Evolutionary conservation across 2,888 invertebrate genomes (phyloP).

Genomic region (Anticlea derivata): DNA sequence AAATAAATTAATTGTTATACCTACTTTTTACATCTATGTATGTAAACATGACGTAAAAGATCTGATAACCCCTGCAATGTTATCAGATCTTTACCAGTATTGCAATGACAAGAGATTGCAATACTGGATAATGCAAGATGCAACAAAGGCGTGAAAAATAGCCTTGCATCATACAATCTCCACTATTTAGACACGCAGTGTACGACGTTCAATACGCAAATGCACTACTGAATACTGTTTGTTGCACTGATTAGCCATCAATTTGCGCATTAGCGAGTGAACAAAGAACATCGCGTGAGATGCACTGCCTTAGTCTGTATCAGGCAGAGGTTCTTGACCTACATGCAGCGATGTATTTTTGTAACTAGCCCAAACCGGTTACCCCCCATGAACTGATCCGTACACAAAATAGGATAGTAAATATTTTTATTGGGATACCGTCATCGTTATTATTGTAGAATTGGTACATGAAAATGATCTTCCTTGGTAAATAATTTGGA

Average conservation of each 20-base stretch:
- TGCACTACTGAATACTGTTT: conserved; percentile 2
- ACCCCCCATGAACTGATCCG: conserved; percentile 18
- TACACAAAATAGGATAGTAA: conserved; percentile 16
- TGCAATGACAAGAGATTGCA: neutral
- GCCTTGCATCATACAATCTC: conserved; percentile 1
- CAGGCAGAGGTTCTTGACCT: conserved; percentile 70
- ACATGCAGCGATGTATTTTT: conserved; percentile 54
- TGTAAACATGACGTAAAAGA: neutral
- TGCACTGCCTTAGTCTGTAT: conserved; percentile 48
- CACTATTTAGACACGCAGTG: neutral
- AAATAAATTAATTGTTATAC: no score
- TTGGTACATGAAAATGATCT: no score
- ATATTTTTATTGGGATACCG: conserved; percentile 8
- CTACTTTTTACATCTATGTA: no score
- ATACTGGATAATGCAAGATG: neutral
- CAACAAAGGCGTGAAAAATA: conserved; percentile 7
- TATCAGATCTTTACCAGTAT: no score
- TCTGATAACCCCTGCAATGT: neutral
- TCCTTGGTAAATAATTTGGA: no score
- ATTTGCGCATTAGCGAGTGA: conserved; percentile 22
- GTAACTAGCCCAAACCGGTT: conserved; percentile 46
- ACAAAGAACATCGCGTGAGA: conserved; percentile 51
- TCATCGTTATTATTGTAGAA: neutral
- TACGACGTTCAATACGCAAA: conserved; percentile 3
- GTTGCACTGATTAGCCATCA: conserved; percentile 16